Evolutionary conservation across 37 sponge, comb jelly and placozoan genomes (phyloP).

Genomic region (Haliclona indistincta): DNA sequence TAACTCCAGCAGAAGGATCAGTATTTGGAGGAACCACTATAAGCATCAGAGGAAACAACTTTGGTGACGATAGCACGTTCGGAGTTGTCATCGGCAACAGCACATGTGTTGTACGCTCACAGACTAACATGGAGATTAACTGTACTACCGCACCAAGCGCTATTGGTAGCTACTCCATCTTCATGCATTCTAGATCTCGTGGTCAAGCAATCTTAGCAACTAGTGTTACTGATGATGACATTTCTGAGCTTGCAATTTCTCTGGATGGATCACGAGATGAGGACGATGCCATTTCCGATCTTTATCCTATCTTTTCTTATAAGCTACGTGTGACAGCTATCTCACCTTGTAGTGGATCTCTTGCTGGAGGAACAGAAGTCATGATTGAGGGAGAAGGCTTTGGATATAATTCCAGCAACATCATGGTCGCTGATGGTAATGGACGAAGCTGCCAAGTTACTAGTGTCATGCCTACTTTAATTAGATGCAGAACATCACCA

Average conservation of each 20-base stretch:
- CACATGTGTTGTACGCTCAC: slow-evolving; percentile 19
- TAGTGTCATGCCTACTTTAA: slow-evolving; percentile 26
- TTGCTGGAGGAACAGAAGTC: slow-evolving; percentile 51
- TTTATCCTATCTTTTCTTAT: slow-evolving; percentile 36
- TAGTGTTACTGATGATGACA: background rate
- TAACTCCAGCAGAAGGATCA: slow-evolving; percentile 36
- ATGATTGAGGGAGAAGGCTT: slow-evolving; percentile 56
- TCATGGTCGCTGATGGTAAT: slow-evolving; percentile 25
- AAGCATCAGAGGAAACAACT: slow-evolving; percentile 43
- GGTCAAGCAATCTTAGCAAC: slow-evolving; percentile 28
- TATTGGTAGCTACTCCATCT: background rate
- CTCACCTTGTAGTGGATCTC: slow-evolving; percentile 45
- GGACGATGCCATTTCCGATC: background rate
- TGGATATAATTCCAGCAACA: background rate
- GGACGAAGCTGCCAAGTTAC: slow-evolving; percentile 38
- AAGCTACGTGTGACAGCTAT: slow-evolving; percentile 34
- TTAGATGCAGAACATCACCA: slow-evolving; percentile 46
- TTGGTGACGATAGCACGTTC: slow-evolving; percentile 21
- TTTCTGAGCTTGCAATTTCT: too few species aligned
- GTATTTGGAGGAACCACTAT: slow-evolving; percentile 43
- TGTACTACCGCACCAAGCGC: slow-evolving; percentile 17
- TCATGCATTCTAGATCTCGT: background rate
- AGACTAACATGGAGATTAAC: slow-evolving; percentile 16
- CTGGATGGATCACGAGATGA: too few species aligned
- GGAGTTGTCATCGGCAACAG: slow-evolving; percentile 22